These are phyloP conservation scores for Porites lobata DNA, from an alignment of 92 coral and sea anemone species.

Conservation along the genomic window DNA sequence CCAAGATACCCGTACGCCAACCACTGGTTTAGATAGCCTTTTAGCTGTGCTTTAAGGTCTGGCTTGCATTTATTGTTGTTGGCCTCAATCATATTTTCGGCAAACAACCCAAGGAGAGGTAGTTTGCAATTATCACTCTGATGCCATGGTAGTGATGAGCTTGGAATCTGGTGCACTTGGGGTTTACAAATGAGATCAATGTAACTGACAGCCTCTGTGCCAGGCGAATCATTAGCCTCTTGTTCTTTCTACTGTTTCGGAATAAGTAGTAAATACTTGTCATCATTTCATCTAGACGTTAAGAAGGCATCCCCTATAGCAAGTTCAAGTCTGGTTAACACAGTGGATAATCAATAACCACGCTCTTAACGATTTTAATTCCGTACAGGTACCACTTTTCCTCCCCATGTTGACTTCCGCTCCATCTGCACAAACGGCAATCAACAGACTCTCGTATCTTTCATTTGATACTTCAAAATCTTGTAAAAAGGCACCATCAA, in stretches of 20 bases:
- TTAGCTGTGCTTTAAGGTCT: constrained; percentile 47
- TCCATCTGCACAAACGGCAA: constrained; percentile 65
- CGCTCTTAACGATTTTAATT: constrained; percentile 41
- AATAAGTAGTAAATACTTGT: constrained; percentile 48
- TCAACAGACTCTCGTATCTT: constrained; percentile 33
- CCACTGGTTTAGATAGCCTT: constrained; percentile 49
- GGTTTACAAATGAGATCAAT: constrained; percentile 50
- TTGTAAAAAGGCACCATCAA: constrained; percentile 47
- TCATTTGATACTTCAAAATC: constrained; percentile 38
- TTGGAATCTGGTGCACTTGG: constrained; percentile 62
- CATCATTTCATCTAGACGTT: constrained; percentile 31
- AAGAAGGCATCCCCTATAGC: constrained; percentile 10
- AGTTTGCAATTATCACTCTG: constrained; percentile 60
- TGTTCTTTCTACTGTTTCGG: constrained; percentile 52
- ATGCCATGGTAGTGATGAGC: constrained; percentile 64
- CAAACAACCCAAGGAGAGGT: constrained; percentile 41
- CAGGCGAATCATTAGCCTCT: constrained; percentile 49
- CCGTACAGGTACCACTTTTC: constrained; percentile 46
- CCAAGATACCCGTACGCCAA: constrained; percentile 51
- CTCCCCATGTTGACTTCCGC: constrained; percentile 62
- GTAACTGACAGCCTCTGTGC: constrained; percentile 64
- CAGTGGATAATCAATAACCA: constrained; percentile 44
- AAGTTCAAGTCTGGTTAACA: constrained; percentile 31
- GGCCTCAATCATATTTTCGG: constrained; percentile 61
- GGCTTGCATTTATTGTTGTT: constrained; percentile 57